Evolutionary conservation across 2,113 vertebrate genomes (phyloP), one percentile per base, ranked within the genome.

Genomic region (Tautogolabrus adspersus): DNA sequence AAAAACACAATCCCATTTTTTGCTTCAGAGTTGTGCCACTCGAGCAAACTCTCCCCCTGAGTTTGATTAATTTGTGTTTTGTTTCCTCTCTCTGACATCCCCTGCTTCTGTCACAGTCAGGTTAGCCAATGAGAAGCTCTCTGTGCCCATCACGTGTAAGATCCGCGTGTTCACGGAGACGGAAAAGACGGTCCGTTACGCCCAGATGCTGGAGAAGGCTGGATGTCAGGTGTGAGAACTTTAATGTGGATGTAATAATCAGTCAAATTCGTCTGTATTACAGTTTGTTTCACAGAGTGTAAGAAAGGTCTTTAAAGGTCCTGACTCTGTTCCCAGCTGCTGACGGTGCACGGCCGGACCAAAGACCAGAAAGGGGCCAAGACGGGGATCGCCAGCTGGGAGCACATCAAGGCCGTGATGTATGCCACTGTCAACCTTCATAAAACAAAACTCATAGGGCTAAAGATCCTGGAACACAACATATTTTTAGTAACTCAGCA

Each of bases 111-210:
- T 77, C 80, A 63, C 90, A 99, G 98, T 99, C 89, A 93, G 94
- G 76, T 88, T 97, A 89, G 98, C 97, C 77, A 92, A 97, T 0
- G 95, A 98, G 89, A 98, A 95, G 79, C 95, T 99, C 62, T 96
- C 97, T 0, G 97, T 99, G 85, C 98, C 98, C 0, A 91, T 99
- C 93, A 99, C 98, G 0, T 99, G 98, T 91, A 99, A 99, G 94
- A 99, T 99, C 92, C 96, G 98, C 0, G 95, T 99, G 79, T 99
- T 99, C 87, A 93, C 96, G 13, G 97, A 99, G 88, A 82, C 98
- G 19, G 96, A 96, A 66, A 98, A 95, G 94, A 99, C 98, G 0
- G 95, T 98, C 82, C 83, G 89, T 70, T 99, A 98, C 10, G 98
- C 98, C 51, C 96, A 96, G 93, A 96, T 99, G 96, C 94, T 99